A percentile compares a stretch with the other conserved stretches of the same genome.
These are phyloP conservation scores for Corythornis leucogaster DNA, from an alignment of 2,797 vertebrate species.

Conservation along the genomic window DNA sequence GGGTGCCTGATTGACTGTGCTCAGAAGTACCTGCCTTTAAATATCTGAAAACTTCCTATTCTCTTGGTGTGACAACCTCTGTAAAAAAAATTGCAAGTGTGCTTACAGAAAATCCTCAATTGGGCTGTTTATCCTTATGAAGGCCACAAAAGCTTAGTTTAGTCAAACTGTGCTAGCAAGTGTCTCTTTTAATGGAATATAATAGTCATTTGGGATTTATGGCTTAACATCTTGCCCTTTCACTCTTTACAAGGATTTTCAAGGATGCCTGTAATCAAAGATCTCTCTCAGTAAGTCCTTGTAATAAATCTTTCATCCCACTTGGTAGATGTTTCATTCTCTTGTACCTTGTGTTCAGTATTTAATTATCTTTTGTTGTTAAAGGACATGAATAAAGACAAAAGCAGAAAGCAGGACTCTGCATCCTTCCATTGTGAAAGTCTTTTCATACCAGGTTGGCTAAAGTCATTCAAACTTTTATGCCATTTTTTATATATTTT, in stretches of 20 bases:
- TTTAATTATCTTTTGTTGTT: conserved; percentile 58
- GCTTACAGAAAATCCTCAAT: not conserved
- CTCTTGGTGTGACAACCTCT: not conserved
- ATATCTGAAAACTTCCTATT: not conserved
- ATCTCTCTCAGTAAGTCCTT: conserved; percentile 18
- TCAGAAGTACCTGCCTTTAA: not conserved
- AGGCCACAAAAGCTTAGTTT: conserved; percentile 14
- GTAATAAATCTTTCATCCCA: conserved; percentile 60
- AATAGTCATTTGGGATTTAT: conserved; percentile 53
- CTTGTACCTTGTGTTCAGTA: conserved; percentile 23
- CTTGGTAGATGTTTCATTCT: conserved; percentile 25
- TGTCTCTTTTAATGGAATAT: conserved; percentile 13
- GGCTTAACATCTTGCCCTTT: conserved; percentile 29
- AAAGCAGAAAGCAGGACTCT: not conserved
- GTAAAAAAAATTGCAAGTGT: not conserved
- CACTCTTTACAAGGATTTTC: conserved; percentile 25
- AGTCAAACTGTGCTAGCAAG: not conserved
- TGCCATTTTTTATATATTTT: not conserved
- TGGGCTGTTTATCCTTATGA: not conserved
- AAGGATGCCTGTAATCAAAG: conserved; percentile 64
- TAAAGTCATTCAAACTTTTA: not conserved
- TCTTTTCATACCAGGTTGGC: not conserved
- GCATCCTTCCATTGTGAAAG: not conserved
- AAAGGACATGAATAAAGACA: conserved; percentile 46
- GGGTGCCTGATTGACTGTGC: not conserved